These are phyloP conservation scores for Patella depressa DNA, from an alignment of 2,888 invertebrate genomes.

Conservation along the genomic window DNA sequence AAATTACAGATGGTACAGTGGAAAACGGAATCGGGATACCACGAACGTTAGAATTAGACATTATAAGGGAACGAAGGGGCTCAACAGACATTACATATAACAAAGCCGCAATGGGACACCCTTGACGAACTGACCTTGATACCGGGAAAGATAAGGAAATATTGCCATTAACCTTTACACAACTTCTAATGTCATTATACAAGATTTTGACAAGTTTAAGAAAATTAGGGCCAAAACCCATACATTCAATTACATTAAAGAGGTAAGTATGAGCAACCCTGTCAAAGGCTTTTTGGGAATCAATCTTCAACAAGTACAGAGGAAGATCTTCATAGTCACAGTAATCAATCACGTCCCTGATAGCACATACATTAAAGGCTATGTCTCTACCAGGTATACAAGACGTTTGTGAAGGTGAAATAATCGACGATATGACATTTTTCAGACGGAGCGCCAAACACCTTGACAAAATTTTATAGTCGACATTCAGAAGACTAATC, in stretches of 20 bases:
- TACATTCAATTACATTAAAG: constrained; percentile 34
- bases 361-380: constrained; percentile 41
- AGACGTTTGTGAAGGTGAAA: constrained; percentile 42
- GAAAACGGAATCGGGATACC: neutral
- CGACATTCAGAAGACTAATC: constrained; percentile 42
- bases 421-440: constrained; percentile 30
- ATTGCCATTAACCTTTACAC: constrained; percentile 37
- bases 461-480: constrained; percentile 45
- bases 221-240: constrained; percentile 40
- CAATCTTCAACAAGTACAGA: constrained; percentile 38
- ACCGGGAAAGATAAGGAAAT: constrained; percentile 29
- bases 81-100: neutral
- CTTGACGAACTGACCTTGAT: neutral
- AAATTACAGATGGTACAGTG: neutral
- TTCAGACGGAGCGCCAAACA: constrained; percentile 34
- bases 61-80: neutral
- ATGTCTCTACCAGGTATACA: constrained; percentile 40
- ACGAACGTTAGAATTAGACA: neutral
- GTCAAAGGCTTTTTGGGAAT: constrained; percentile 50
- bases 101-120: neutral
- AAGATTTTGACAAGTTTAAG: constrained; percentile 41
- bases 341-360: constrained; percentile 40
- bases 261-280: constrained; percentile 42
- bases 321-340: constrained; percentile 35
- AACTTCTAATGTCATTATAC: constrained; percentile 36